Conservation (phyloP, 2,888 invertebrate species). For the Patella ulyssiponensis region DNA sequence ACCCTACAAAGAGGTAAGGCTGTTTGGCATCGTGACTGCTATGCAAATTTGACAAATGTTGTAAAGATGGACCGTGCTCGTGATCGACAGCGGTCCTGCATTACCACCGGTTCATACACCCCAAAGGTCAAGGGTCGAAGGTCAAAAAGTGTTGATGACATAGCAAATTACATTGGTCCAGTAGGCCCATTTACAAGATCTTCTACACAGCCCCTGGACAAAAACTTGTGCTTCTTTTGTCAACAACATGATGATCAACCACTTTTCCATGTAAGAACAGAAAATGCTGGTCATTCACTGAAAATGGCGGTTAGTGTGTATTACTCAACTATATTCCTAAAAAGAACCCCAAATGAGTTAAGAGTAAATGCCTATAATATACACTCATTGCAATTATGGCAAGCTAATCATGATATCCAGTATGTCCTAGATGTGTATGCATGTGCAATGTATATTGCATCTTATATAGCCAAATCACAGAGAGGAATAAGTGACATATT, state of each 20-base stretch:
- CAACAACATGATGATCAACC: neutral
- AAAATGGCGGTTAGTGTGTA: too few species aligned
- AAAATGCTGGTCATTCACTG: too few species aligned
- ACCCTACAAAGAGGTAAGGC: neutral
- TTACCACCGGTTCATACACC: neutral
- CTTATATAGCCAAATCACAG: slow-evolving; percentile 45
- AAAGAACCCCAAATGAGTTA: neutral
- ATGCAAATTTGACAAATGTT: too few species aligned
- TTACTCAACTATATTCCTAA: too few species aligned
- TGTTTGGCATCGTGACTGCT: neutral
- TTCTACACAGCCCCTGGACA: neutral
- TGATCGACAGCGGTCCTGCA: too few species aligned
- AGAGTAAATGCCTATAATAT: slow-evolving; percentile 13
- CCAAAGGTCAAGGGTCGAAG: neutral
- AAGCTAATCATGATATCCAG: slow-evolving; percentile 18
- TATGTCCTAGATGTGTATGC: slow-evolving; percentile 15
- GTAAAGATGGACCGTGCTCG: too few species aligned
- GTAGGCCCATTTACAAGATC: neutral
- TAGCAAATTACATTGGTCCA: neutral
- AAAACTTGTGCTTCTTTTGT: neutral
- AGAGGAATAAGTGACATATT: slow-evolving; percentile 46
- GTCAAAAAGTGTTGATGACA: neutral
- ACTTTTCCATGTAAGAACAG: too few species aligned
- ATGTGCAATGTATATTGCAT: slow-evolving; percentile 36
- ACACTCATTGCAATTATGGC: neutral